These are phyloP conservation scores for Epirrita christyi DNA, from an alignment of 2,888 invertebrate genomes.

Conservation along the genomic window DNA sequence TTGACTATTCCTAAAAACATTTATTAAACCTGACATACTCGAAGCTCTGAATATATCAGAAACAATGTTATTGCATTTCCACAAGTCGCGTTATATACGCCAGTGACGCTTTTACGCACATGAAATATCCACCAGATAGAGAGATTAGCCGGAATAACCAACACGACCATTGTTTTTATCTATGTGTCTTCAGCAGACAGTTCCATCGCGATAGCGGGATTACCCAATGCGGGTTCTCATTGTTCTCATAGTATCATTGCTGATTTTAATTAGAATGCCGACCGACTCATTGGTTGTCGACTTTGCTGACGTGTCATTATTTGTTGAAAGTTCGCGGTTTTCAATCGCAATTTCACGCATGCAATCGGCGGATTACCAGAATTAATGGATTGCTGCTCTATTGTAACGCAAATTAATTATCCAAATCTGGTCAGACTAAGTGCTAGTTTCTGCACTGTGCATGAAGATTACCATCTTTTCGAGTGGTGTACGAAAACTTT, in stretches of 20 bases:
- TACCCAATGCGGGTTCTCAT: constrained; percentile 53
- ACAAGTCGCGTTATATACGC: neutral
- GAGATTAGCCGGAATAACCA: constrained; percentile 50
- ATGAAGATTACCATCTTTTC: constrained; percentile 34
- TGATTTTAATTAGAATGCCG: constrained; percentile 54
- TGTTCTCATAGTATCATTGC: constrained; percentile 50
- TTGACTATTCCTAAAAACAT: too few species aligned
- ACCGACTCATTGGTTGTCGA: constrained; percentile 31
- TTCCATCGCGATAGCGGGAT: constrained; percentile 50
- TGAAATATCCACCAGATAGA: constrained; percentile 24
- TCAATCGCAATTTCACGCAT: constrained; percentile 18
- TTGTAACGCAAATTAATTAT: neutral
- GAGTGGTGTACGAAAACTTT: constrained; percentile 24
- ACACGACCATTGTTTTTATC: constrained; percentile 58
- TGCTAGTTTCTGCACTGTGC: constrained; percentile 32
- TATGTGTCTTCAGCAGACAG: constrained; percentile 46
- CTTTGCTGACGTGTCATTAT: constrained; percentile 23
- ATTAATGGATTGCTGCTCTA: neutral
- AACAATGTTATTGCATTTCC: neutral
- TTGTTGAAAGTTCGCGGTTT: constrained; percentile 36
- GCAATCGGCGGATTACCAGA: constrained; percentile 1
- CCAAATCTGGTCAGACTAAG: constrained; percentile 3
- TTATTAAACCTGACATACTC: neutral
- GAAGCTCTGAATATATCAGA: neutral
- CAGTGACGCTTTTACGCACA: constrained; percentile 1